Percentiles rank a stretch among this genome's conserved stretches.
Conservation (phyloP, 2,797 vertebrate genomes). For the Alfaro cultratus region DNA sequence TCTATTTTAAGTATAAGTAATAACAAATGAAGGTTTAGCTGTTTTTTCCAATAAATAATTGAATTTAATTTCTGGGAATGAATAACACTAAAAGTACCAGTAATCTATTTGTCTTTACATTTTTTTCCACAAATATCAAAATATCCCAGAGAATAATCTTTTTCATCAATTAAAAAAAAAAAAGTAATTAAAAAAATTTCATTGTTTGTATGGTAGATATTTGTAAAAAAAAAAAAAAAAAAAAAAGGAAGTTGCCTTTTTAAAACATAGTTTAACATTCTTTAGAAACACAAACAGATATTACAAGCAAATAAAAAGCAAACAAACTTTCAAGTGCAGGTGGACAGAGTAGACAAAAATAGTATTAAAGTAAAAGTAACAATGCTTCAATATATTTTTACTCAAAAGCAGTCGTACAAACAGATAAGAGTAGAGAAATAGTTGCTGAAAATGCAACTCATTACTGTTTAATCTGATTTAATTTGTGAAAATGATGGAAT, state of each 20-base stretch:
- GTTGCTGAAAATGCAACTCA: not conserved
- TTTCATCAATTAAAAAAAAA: no score
- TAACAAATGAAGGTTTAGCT: not conserved
- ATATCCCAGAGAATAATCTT: not conserved
- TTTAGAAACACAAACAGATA: not conserved
- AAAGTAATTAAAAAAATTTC: no score
- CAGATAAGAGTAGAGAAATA: no score
- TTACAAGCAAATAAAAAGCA: not conserved
- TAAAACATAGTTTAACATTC: not conserved
- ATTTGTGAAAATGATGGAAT: not conserved
- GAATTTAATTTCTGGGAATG: no score
- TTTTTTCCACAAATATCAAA: not conserved
- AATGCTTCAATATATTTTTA: not conserved
- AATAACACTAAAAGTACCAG: no score
- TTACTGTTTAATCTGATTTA: not conserved
- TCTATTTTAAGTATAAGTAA: not conserved
- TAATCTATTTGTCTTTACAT: not conserved
- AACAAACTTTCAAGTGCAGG: not conserved
- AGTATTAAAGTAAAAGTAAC: not conserved
- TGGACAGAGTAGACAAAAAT: not conserved
- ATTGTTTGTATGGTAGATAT: no score
- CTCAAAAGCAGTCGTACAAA: no score
- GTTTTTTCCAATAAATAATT: not conserved
- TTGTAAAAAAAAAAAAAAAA: no score
- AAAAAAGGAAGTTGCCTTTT: not conserved